Conservation (phyloP, 2,888 invertebrate genomes). For the Hemistola chrysoprasaria region DNA sequence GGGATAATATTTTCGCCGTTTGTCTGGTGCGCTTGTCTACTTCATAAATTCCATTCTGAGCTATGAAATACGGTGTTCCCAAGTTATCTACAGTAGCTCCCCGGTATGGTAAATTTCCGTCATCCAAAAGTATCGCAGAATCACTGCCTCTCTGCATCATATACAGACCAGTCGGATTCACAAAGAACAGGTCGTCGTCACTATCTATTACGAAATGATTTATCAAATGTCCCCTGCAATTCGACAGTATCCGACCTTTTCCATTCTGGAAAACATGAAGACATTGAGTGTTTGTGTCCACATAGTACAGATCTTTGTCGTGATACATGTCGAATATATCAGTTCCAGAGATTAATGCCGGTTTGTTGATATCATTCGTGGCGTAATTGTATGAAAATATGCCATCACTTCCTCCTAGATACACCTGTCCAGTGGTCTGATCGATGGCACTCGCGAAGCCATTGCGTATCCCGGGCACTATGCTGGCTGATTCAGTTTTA, state of each 20-base stretch:
- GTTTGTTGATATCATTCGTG: slow-evolving; percentile 40
- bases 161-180: slow-evolving; percentile 47
- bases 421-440: slow-evolving; percentile 44
- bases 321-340: slow-evolving; percentile 61
- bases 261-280: slow-evolving; percentile 40
- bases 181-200: slow-evolving; percentile 45
- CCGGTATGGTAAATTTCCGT: slow-evolving; percentile 42
- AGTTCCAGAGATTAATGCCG: slow-evolving; percentile 39
- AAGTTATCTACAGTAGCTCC: slow-evolving; percentile 46
- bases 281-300: slow-evolving; percentile 52
- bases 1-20: slow-evolving; percentile 35
- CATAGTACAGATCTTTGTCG: slow-evolving; percentile 48
- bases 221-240: slow-evolving; percentile 44
- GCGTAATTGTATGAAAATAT: slow-evolving; percentile 52
- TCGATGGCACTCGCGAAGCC: slow-evolving; percentile 63
- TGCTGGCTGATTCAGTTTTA: slow-evolving; percentile 35
- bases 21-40: slow-evolving; percentile 40
- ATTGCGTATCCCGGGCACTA: slow-evolving; percentile 55
- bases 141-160: slow-evolving; percentile 36
- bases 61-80: slow-evolving; percentile 48
- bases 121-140: slow-evolving; percentile 36
- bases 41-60: slow-evolving; percentile 52
- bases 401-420: slow-evolving; percentile 60
- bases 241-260: slow-evolving; percentile 30
- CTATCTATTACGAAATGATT: slow-evolving; percentile 50